These are phyloP conservation scores for Lethocerus indicus DNA, from an alignment of 1,140 invertebrate genomes.

Conservation along the genomic window DNA sequence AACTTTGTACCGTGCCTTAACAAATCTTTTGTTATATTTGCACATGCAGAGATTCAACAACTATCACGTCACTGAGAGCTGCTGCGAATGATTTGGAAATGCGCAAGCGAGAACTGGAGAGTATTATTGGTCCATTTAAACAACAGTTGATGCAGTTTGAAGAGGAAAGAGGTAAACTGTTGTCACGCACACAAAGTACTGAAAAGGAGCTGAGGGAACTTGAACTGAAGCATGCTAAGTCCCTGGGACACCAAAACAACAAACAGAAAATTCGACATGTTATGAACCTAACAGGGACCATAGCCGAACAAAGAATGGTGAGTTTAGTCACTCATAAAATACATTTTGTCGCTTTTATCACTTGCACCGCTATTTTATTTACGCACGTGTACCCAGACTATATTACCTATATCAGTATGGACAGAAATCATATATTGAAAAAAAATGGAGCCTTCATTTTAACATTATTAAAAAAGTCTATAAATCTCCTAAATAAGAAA, in stretches of 20 bases:
- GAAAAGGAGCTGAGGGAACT: slow-evolving; percentile 14
- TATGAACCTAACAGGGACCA: slow-evolving; percentile 7
- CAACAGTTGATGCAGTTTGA: slow-evolving; percentile 14
- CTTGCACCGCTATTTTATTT: too few species aligned
- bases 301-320: slow-evolving; percentile 9
- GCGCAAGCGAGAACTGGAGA: slow-evolving; percentile 9
- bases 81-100: slow-evolving; percentile 10
- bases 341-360: not conserved
- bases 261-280: slow-evolving; percentile 12
- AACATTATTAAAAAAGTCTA: not conserved
- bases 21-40: too few species aligned
- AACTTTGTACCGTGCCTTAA: too few species aligned
- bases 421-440: too few species aligned
- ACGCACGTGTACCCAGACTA: too few species aligned
- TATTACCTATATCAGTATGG: too few species aligned
- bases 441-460: too few species aligned
- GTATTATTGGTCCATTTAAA: slow-evolving; percentile 12
- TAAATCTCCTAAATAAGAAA: too few species aligned
- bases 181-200: slow-evolving; percentile 6
- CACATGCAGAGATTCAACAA: slow-evolving; percentile 4
- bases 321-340: not conserved
- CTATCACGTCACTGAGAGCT: not conserved
- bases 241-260: slow-evolving; percentile 15
- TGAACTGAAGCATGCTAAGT: slow-evolving; percentile 10
- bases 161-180: slow-evolving; percentile 4